phyloP scores from a whole-genome alignment of 2,113 vertebrate species.

The Thryonomys swinderianus region DNA sequence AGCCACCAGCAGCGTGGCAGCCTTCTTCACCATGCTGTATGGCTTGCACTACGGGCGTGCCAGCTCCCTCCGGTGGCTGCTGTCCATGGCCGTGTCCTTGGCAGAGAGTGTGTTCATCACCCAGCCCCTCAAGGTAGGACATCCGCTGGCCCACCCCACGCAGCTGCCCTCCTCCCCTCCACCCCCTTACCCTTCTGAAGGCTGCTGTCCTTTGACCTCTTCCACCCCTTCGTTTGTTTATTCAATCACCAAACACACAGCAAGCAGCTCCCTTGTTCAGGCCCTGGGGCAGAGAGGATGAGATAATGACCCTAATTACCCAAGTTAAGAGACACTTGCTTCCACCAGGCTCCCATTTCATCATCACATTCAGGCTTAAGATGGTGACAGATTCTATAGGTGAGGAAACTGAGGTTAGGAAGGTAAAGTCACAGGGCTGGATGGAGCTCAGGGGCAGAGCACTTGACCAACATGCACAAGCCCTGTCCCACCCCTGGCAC shows the following conservation, averaged over 20 bases:
- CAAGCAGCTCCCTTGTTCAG: slow-evolving; percentile 73
- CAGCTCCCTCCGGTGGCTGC: slow-evolving; percentile 95
- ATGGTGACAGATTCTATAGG: background rate
- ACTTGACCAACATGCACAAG: too few relatives aligned
- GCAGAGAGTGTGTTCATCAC: slow-evolving; percentile 96
- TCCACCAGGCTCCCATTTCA: background rate
- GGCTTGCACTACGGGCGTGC: slow-evolving; percentile 94
- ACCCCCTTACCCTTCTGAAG: background rate
- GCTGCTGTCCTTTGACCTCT: background rate
- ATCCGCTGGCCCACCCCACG: background rate
- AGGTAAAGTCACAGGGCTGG: too few relatives aligned
- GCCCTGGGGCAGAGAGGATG: slow-evolving; percentile 83
- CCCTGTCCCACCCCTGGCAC: too few relatives aligned
- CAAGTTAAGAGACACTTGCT: background rate
- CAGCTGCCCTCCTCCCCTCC: too few relatives aligned
- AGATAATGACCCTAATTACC: background rate
- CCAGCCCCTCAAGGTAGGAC: slow-evolving; percentile 95
- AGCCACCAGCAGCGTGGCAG: slow-evolving; percentile 91
- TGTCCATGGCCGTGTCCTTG: slow-evolving; percentile 95
- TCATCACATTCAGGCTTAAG: too few relatives aligned
- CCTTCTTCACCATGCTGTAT: slow-evolving; percentile 96
- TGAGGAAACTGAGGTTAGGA: background rate
- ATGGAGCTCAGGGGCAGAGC: background rate
- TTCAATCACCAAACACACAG: background rate
- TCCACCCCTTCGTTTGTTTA: background rate